Evolutionary conservation across 2,113 vertebrate species (phyloP).

Genomic region (Kryptolebias marmoratus): DNA sequence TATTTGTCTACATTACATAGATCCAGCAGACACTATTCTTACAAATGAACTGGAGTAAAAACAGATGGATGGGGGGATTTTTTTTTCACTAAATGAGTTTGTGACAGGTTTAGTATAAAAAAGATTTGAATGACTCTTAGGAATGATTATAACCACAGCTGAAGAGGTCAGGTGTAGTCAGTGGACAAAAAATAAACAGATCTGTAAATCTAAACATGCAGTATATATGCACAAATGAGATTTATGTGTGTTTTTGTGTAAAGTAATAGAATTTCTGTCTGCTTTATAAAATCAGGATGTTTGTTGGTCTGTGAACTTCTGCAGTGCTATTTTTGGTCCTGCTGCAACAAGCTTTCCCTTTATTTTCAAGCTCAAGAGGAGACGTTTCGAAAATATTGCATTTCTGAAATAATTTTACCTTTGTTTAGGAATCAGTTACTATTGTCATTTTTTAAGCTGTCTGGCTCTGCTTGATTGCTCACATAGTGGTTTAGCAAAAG

Average conservation of each 20-base stretch:
- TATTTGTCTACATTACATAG: neutral
- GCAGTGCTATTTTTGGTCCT: neutral
- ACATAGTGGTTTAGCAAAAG: conserved; percentile 26
- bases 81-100: neutral
- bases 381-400: neutral
- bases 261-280: no score
- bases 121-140: neutral
- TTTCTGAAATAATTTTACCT: neutral
- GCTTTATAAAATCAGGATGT: neutral
- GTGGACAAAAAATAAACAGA: neutral
- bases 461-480: neutral
- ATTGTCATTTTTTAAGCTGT: neutral
- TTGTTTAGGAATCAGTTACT: neutral
- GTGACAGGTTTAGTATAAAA: neutral
- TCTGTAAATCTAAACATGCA: neutral
- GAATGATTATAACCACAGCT: neutral
- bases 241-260: neutral
- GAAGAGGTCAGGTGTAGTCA: neutral
- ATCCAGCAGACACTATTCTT: neutral
- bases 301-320: neutral
- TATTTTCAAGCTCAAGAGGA: neutral
- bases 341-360: neutral
- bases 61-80: neutral
- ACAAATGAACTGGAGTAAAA: no score
- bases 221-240: neutral